phyloP scores from a whole-genome alignment of 23 tunicate species.

The Botrylloides violaceus region DNA sequence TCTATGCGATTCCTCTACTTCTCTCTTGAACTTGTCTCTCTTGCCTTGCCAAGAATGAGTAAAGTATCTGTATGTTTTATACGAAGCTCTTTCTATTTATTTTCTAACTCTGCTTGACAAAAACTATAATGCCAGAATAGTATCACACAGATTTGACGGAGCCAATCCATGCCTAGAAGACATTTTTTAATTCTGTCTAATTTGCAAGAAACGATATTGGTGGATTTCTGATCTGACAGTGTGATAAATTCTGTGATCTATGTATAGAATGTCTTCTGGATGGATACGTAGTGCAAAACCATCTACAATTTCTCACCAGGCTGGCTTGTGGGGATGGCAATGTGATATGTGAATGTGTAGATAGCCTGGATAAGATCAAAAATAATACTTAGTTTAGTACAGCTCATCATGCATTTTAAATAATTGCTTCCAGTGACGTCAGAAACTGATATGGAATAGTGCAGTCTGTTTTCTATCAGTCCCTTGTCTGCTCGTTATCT shows the following conservation, averaged over 20 bases:
- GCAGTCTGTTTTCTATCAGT: neutral
- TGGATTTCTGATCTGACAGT: neutral
- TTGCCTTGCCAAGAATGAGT: slow-evolving; percentile 13
- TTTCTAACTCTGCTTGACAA: neutral
- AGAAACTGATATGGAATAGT: neutral
- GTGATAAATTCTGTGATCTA: neutral
- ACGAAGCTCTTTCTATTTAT: neutral
- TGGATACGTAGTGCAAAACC: neutral
- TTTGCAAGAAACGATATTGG: neutral
- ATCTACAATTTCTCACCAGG: neutral
- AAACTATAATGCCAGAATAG: neutral
- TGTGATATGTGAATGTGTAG: neutral
- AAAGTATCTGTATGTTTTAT: neutral
- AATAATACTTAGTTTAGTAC: neutral
- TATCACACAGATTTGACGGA: neutral
- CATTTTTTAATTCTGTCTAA: neutral
- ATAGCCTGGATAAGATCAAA: neutral
- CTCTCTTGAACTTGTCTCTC: slow-evolving; percentile 11
- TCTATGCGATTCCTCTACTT: slow-evolving; percentile 1
- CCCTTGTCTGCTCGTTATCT: neutral
- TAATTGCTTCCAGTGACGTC: neutral
- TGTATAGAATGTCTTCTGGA: neutral
- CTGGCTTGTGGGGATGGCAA: neutral
- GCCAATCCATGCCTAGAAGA: neutral
- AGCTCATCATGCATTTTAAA: too few species aligned